phyloP scores from a whole-genome alignment of 2,797 vertebrate species.

The Corythornis leucogaster region DNA sequence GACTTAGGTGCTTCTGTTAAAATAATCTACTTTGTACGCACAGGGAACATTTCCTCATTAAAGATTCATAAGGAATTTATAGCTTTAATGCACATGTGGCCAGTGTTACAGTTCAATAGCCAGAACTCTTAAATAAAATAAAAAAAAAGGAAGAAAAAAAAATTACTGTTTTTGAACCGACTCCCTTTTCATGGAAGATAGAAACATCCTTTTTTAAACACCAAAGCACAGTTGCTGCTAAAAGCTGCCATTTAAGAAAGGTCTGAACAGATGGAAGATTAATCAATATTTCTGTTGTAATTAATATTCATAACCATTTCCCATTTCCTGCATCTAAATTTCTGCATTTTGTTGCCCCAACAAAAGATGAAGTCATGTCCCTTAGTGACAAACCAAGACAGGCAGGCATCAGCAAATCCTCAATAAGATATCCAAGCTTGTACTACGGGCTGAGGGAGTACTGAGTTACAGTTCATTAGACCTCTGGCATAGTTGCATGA shows the following conservation, averaged over 20 bases:
- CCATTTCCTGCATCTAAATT: background rate
- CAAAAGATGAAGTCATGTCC: background rate
- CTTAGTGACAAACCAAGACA: background rate
- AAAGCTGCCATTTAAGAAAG: background rate
- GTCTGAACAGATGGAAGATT: background rate
- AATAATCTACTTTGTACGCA: background rate
- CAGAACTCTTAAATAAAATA: background rate
- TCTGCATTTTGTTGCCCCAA: background rate
- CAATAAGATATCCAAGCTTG: background rate
- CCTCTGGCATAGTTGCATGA: background rate
- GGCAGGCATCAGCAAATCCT: background rate
- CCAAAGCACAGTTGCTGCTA: background rate
- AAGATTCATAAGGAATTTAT: constrained; percentile 57
- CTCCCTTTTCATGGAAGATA: background rate
- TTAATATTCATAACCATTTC: background rate
- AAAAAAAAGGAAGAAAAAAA: background rate
- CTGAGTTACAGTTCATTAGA: background rate
- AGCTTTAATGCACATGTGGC: constrained; percentile 53
- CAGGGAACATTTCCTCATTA: constrained; percentile 36
- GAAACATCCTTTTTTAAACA: background rate
- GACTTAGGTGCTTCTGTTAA: constrained; percentile 36
- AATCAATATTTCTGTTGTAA: background rate
- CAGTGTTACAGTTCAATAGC: constrained; percentile 28
- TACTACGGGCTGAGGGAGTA: background rate
- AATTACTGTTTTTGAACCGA: background rate